A percentile compares a stretch with the other conserved stretches of the same genome.
Conservation (phyloP, 2,888 invertebrate genomes). For the Conistra vaccinii region DNA sequence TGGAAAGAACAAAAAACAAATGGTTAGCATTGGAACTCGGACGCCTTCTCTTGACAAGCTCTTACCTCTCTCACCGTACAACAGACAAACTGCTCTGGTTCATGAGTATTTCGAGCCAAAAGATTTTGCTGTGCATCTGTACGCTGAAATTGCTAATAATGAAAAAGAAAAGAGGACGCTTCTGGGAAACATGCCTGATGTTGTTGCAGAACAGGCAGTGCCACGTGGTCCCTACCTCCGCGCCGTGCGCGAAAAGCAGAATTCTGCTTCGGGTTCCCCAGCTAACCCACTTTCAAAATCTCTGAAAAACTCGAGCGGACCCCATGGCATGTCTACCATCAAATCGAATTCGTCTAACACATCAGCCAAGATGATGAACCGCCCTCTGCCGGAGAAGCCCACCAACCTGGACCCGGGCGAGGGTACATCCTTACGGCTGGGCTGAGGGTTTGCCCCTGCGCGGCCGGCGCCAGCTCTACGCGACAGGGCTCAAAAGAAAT, state of each 20-base stretch:
- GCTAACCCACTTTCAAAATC: constrained; percentile 70
- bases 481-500: constrained; percentile 27
- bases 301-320: constrained; percentile 68
- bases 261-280: constrained; percentile 66
- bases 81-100: constrained; percentile 83
- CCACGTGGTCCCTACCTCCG: constrained; percentile 91
- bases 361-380: constrained; percentile 91
- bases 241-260: constrained; percentile 90
- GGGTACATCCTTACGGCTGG: constrained; percentile 81
- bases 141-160: constrained; percentile 91
- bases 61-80: constrained; percentile 87
- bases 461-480: constrained; percentile 53
- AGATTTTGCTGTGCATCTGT: constrained; percentile 91
- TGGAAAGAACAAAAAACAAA: constrained; percentile 84
- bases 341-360: constrained; percentile 81
- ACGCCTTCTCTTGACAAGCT: constrained; percentile 91
- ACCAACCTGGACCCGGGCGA: constrained; percentile 80
- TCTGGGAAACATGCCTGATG: constrained; percentile 84
- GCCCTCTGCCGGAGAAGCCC: constrained; percentile 93
- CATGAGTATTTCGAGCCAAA: constrained; percentile 90
- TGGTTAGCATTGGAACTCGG: constrained; percentile 90
- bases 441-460: constrained; percentile 71
- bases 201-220: constrained; percentile 82
- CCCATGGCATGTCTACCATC: constrained; percentile 75
- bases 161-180: constrained; percentile 80